Evolutionary conservation across 2,797 vertebrate species (phyloP), one percentile per base, ranked within the genome.

Genomic region (Pseudomugil tenellus): DNA sequence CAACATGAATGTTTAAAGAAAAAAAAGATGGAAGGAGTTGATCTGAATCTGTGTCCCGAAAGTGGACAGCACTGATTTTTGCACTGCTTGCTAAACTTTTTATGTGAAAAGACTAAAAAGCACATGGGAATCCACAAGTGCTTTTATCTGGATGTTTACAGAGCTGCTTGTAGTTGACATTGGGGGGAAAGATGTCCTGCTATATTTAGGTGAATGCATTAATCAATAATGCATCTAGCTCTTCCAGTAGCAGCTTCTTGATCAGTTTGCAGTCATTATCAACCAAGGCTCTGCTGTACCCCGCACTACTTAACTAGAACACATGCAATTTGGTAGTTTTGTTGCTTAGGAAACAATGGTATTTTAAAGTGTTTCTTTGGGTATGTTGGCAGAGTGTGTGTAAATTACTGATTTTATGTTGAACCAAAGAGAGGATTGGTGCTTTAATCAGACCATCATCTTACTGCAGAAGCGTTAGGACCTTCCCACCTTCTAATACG

Each of bases 201-300:
- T 85, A 85, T 87, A 88, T 90, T 91, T 90, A 90, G 76, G 41
- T 69, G 72, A 81, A 86, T 78, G 74, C 64, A 74, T 72, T 58
- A 34, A 91, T 91, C 67, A 87, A 87, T 90, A 86, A 91, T 91
- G 76, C 76, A 88, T 72, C 56, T 59, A 61, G 60, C 69, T 75
- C 62, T 70, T 73, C 46, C 67, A 77, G 72, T 9, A 46, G 34
- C 11, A 60, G 25, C 63, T 54, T 61, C 43, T 63, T 80, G 68
- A 81, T 85, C 58, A 87, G 79, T 62, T n/a, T 29, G 54, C 43
- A 51, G 61, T 64, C 46, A 34, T 64, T 71, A 39, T 21, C 51
- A 43, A 39, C 6, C 16, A 19, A 35, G 63, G 60, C 55, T 55
- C 23, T 16, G 19, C 34, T 68, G 29, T 23, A 43, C 19, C 54